Base-by-base conservation (phyloP, 92 coral and sea anemone genomes). In the Hydrozoanthus gracilis region DNA sequence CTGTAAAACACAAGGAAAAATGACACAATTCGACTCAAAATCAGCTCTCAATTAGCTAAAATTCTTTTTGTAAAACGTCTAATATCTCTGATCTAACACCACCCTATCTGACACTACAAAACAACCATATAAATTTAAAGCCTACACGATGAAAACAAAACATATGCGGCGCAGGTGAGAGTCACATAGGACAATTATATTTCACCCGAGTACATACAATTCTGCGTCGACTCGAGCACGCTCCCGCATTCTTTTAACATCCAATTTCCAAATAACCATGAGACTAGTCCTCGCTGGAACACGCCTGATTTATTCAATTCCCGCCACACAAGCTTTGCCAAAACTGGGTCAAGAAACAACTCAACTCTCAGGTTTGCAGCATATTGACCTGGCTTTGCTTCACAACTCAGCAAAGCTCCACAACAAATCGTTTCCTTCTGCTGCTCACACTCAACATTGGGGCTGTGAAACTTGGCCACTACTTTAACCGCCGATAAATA, bases 201-300 rank as follows among this genome's bases (percentile, higher is more conserved):
- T 27, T 27, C 39, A 27, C 39, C 39, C 39, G 39, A 54, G 14
- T 52, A 78, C 71, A 15, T 15, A 61, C 83, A 52, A 45, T 58
- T 44, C 13, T 47, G 15, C 6, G 7, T 3, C 49, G 50, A 48
- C 50, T 84, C 51, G 39, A 27, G 39, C 39, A 27, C 39, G 86
- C 88, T 87, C 16, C 17, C 17, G 12, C 18, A 52, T 9, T 54
- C 17, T 52, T 16, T 54, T 73, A 10, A 45, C 48, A 50, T 86
- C 93, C 91, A 92, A 79, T 88, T 88, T 39, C 46, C 44, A 62
- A 88, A 92, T 65, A 92, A 78, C 98, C 98, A 94, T 16, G 91
- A 49, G 16, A 92, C 77, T 39, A 94, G 79, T 47, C 83, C 87
- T 68, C 71, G 54, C 67, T 87, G 76, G 82, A 92, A 94, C 0